Evolutionary conservation across 2,797 vertebrate species (phyloP), one percentile per base, ranked within the genome.

Genomic region (Melanotaenia nigrans): DNA sequence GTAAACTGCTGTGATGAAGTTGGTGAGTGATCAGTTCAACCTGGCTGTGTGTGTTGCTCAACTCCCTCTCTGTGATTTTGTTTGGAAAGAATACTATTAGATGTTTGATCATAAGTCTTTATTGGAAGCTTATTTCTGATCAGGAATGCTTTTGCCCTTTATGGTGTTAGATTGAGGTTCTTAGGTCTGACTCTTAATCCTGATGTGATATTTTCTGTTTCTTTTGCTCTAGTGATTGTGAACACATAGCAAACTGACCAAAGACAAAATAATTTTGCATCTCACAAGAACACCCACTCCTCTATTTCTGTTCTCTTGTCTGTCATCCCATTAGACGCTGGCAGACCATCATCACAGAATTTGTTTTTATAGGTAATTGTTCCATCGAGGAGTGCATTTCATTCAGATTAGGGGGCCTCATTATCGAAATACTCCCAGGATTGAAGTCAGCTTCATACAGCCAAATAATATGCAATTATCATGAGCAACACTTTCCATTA

Each of bases 401-500:
- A 77, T 75, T 80, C 60, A 79, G 75, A 87, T 84, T 78, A 82
- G 30, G 57, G 62, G 77, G 78, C 62, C 83, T 89, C 71, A 58
- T 67, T 83, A 85, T 89, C 76, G 77, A 87, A 85, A 85, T 64
- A 80, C 70, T 79, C 81, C 61, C 71, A 79, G 57, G 65, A 71
- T 66, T 80, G 71, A 70, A 85, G 72, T 78, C 75, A 65, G 62
- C 45, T 63, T 67, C 73, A 65, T 73, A 28, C 62, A 73, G 82
- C 75, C 75, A 85, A 83, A 84, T 51, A 65, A 65, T 65, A 67
- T 18, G 45, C 76, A 86, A 86, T 91, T 86, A 90, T 75, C 72
- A 72, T 90, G 87, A 90, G 76, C 65, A 84, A 84, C 83, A 85
- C 77, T 91, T 89, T 90, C 90, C 89, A 86, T 87, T 74, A 66